These are phyloP conservation scores for Chaetodon trifascialis DNA, from an alignment of 2,113 vertebrate genomes.

Conservation along the genomic window DNA sequence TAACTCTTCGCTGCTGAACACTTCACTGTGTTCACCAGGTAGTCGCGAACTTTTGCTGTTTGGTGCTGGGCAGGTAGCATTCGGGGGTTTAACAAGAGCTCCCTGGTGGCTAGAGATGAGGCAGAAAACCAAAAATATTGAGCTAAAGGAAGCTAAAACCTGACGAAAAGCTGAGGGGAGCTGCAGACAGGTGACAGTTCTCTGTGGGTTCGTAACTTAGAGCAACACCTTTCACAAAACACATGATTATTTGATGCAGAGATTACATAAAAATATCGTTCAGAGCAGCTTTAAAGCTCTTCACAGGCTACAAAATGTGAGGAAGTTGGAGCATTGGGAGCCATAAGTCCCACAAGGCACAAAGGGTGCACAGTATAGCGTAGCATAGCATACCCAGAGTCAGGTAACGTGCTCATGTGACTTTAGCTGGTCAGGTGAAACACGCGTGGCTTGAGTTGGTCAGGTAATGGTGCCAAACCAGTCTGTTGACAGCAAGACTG, in stretches of 20 bases:
- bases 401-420: constrained; percentile 21
- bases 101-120: neutral
- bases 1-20: neutral
- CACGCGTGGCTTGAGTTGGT: constrained; percentile 19
- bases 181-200: no score
- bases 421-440: constrained; percentile 7
- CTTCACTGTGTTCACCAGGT: neutral
- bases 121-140: neutral
- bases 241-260: no score
- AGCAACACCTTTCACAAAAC: no score
- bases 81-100: neutral
- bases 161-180: no score
- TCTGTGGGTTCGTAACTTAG: no score
- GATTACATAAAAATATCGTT: no score
- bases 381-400: neutral
- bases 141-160: neutral
- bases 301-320: neutral
- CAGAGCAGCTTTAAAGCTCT: neutral
- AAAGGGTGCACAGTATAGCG: neutral
- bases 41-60: neutral
- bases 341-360: neutral
- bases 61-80: neutral
- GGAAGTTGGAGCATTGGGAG: neutral
- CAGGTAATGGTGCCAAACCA: constrained; percentile 49
- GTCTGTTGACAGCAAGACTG: constrained; percentile 56